These are phyloP conservation scores for Leuciscus idus DNA, from an alignment of 2,113 vertebrate species.

Conservation along the genomic window DNA sequence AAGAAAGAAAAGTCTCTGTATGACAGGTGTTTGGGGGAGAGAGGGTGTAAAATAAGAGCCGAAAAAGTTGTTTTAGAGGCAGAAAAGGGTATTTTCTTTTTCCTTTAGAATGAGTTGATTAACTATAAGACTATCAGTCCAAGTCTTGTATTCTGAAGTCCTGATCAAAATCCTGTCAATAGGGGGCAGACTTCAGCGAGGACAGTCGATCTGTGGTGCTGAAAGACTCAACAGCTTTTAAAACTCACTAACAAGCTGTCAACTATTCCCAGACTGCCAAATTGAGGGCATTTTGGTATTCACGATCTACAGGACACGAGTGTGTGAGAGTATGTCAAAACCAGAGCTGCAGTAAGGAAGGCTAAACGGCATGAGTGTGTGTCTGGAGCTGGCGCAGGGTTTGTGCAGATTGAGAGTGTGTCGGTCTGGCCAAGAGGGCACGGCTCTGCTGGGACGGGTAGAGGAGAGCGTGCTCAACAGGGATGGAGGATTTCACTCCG, in stretches of 20 bases:
- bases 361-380: background rate
- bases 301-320: background rate
- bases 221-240: background rate
- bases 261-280: slow-evolving; percentile 8
- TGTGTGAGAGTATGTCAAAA: background rate
- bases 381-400: background rate
- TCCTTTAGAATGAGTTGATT: background rate
- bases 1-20: background rate
- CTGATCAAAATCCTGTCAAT: background rate
- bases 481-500: slow-evolving; percentile 76
- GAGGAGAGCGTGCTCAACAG: background rate
- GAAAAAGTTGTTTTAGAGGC: background rate
- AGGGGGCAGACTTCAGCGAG: background rate
- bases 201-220: background rate
- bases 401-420: background rate
- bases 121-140: background rate
- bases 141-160: background rate
- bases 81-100: background rate
- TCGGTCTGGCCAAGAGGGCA: slow-evolving; percentile 11
- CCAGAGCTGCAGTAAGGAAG: background rate
- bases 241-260: background rate
- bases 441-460: background rate
- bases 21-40: background rate
- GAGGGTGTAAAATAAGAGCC: background rate
- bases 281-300: background rate